A percentile compares a stretch with the other conserved stretches of the same genome.
Conservation (phyloP, 2,113 vertebrate genomes). For the Fulmarus glacialis region DNA sequence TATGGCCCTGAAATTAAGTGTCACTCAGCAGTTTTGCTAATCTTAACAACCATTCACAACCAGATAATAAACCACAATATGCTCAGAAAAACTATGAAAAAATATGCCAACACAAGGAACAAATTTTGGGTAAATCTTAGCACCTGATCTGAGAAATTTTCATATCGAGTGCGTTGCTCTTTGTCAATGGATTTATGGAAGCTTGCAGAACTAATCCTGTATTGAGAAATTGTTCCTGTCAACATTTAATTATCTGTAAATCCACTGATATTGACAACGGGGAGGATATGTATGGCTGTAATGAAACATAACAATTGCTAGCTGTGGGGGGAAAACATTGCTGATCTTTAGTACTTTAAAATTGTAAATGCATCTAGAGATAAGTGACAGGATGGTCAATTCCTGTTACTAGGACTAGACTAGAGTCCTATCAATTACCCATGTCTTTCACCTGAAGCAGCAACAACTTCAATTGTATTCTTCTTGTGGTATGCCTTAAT, state of each 20-base stretch:
- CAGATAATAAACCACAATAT: not conserved
- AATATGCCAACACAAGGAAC: not conserved
- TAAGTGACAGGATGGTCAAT: not conserved
- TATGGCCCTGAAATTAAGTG: slow-evolving; percentile 9
- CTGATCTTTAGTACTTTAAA: not conserved
- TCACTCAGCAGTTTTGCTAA: slow-evolving; percentile 12
- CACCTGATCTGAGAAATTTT: not conserved
- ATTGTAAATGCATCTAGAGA: not conserved
- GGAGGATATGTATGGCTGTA: not conserved
- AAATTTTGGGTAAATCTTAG: not conserved
- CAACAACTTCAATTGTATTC: not conserved
- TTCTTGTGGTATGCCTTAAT: not conserved
- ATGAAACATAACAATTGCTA: not conserved
- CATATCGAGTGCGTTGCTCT: not conserved
- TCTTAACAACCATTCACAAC: not conserved
- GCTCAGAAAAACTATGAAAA: not conserved
- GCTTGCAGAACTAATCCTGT: not conserved
- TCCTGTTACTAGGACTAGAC: not conserved
- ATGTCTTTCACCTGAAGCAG: not conserved
- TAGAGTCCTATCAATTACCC: not conserved
- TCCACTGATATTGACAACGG: not conserved
- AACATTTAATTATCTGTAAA: not conserved
- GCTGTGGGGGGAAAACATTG: fast-evolving
- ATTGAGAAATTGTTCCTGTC: not conserved
- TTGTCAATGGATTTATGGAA: not conserved